Evolutionary conservation across 1,140 invertebrate genomes (phyloP).

Genomic region (Drosophila asahinai): DNA sequence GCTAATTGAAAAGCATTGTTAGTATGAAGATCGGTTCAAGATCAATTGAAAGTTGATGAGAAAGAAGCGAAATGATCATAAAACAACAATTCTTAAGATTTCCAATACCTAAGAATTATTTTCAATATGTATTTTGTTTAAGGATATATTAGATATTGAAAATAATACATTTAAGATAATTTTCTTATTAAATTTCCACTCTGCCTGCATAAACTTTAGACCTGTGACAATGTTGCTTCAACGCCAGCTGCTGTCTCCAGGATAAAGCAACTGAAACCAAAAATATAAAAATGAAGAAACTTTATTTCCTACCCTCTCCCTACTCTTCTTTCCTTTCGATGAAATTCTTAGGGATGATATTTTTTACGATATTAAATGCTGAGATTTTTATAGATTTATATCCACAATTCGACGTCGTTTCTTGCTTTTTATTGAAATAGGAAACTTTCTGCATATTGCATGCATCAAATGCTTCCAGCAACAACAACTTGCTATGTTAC

Average conservation of each 20-base stretch:
- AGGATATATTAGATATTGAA: background rate
- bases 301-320: constrained; percentile 20
- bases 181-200: no score
- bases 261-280: constrained; percentile 54
- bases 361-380: constrained; percentile 71
- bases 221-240: constrained; percentile 42
- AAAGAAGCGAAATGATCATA: background rate
- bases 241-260: constrained; percentile 42
- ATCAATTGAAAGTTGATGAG: background rate
- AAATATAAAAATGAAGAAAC: constrained; percentile 32
- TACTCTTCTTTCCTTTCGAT: background rate
- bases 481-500: constrained; percentile 52
- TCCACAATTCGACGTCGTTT: constrained; percentile 56
- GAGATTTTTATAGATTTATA: constrained; percentile 82
- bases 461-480: constrained; percentile 72
- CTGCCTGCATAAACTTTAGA: background rate
- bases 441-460: constrained; percentile 83
- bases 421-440: constrained; percentile 78
- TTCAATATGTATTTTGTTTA: background rate
- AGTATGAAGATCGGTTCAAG: background rate
- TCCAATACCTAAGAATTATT: background rate
- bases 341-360: constrained; percentile 9
- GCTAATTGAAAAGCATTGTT: constrained; percentile 69
- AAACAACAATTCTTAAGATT: background rate
- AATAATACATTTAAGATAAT: no score